A percentile compares a stretch with the other conserved stretches of the same genome.
Conservation (phyloP, 2,888 invertebrate genomes). For the Caenorhabditis sinica region DNA sequence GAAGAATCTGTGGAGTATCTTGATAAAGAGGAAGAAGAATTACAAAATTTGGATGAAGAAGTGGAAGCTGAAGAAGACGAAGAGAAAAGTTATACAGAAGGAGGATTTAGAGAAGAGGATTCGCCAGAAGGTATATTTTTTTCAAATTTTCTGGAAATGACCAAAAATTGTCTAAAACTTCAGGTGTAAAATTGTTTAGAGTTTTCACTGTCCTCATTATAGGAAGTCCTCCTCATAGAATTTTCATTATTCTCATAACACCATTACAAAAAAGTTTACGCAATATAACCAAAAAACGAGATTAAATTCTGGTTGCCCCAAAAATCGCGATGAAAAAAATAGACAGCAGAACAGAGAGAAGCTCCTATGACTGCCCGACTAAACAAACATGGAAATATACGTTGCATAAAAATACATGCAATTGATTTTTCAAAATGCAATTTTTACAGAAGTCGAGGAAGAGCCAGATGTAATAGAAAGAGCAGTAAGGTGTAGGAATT, state of each 20-base stretch:
- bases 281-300: too few relatives aligned
- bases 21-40: background rate
- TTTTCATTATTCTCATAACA: too few relatives aligned
- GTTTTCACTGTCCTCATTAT: too few relatives aligned
- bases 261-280: too few relatives aligned
- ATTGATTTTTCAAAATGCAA: background rate
- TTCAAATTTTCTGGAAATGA: too few relatives aligned
- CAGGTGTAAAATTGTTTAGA: too few relatives aligned
- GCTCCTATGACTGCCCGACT: slow-evolving; percentile 7
- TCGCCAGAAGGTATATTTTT: background rate
- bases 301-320: background rate
- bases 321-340: background rate
- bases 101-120: background rate
- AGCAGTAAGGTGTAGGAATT: background rate
- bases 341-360: background rate
- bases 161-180: too few relatives aligned
- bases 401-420: slow-evolving; percentile 44
- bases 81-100: background rate
- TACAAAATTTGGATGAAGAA: background rate
- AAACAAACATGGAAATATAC: slow-evolving; percentile 52
- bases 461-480: background rate
- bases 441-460: slow-evolving; percentile 12
- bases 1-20: background rate
- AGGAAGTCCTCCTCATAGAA: too few relatives aligned
- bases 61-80: background rate